These are phyloP conservation scores for Echinops telfairi DNA, from an alignment of 2,113 vertebrate species.

Conservation along the genomic window DNA sequence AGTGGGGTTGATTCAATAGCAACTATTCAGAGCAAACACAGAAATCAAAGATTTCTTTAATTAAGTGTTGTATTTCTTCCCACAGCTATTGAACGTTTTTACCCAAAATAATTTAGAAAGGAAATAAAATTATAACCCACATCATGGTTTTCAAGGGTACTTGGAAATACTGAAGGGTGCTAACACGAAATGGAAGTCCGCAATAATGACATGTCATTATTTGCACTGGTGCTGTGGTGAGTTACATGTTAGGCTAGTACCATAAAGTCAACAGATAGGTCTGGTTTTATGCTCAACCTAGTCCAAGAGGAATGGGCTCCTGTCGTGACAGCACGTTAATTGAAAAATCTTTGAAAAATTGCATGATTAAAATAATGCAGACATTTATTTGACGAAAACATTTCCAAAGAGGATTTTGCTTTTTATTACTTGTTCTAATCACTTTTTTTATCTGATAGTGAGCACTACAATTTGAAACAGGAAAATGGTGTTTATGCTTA, in stretches of 20 bases:
- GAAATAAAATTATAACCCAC: conserved; percentile 1
- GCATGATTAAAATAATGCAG: not conserved
- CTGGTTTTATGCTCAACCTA: not conserved
- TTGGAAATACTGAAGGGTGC: not conserved
- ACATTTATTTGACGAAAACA: conserved; percentile 1
- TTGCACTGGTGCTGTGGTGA: not conserved
- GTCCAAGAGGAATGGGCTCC: not conserved
- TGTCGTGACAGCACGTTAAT: not conserved
- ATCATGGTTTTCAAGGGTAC: not conserved
- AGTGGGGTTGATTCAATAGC: not conserved
- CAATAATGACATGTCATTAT: not conserved
- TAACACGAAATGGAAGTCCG: not conserved
- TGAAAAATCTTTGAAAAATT: conserved; percentile 17
- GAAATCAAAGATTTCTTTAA: not conserved
- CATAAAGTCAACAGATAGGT: not conserved
- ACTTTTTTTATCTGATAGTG: not conserved
- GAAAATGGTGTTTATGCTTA: conserved; percentile 14
- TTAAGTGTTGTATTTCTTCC: conserved; percentile 1
- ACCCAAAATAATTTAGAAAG: not conserved
- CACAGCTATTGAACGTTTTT: not conserved
- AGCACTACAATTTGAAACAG: not conserved
- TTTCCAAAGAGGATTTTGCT: conserved; percentile 9
- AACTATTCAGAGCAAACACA: not conserved
- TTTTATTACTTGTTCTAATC: not conserved
- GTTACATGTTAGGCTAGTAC: not conserved